Evolutionary conservation across 2,797 vertebrate species (phyloP).

Genomic region (Labroides dimidiatus): DNA sequence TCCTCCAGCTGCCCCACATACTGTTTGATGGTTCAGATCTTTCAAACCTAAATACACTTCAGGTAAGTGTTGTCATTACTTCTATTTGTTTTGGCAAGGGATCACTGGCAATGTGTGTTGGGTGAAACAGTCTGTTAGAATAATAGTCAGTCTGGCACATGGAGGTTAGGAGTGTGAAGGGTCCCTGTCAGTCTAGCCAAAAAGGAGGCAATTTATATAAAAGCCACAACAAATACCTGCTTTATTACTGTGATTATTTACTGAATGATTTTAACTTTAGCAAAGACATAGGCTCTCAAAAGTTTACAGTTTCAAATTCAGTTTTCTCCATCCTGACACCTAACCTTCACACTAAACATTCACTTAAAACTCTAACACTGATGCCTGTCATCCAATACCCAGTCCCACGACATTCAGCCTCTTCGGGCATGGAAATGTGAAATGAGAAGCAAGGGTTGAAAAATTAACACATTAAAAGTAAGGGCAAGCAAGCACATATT

Average conservation of each 20-base stretch:
- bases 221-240: conserved; percentile 4
- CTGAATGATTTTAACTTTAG: not conserved
- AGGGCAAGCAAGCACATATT: conserved; percentile 17
- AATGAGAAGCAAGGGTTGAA: conserved; percentile 24
- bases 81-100: conserved; percentile 57
- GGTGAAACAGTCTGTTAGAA: conserved; percentile 55
- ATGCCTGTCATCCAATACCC: not conserved
- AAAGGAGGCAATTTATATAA: conserved; percentile 12
- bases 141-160: conserved; percentile 45
- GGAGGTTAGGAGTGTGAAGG: conserved; percentile 22
- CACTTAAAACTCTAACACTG: conserved; percentile 4
- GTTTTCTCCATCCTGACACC: conserved; percentile 10
- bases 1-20: conserved; percentile 32
- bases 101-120: conserved; percentile 2
- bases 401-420: conserved; percentile 1
- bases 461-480: conserved; percentile 21
- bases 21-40: conserved; percentile 40
- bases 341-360: conserved; percentile 20
- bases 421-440: conserved; percentile 15
- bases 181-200: conserved; percentile 23
- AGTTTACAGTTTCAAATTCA: not conserved
- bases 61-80: conserved; percentile 65
- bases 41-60: conserved; percentile 60
- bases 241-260: conserved; percentile 10
- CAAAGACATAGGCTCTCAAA: not conserved